phyloP scores from a whole-genome alignment of 2,888 invertebrate species.

The Leptopilina syphax region DNA sequence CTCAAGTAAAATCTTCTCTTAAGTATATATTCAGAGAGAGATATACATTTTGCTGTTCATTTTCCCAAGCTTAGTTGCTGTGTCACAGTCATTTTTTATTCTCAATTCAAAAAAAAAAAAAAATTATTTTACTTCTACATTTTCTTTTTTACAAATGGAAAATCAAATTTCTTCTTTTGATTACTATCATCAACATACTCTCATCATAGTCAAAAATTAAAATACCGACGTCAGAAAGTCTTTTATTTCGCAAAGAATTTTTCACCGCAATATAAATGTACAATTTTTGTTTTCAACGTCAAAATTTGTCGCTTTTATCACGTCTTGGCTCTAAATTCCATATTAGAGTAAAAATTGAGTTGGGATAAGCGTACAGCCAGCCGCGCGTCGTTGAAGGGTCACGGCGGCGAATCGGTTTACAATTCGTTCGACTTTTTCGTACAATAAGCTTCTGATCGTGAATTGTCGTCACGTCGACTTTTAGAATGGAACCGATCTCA shows the following conservation, averaged over 20 bases:
- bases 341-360: slow-evolving; percentile 34
- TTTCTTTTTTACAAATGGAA: too few relatives aligned
- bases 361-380: background rate
- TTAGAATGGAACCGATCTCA: slow-evolving; percentile 1
- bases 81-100: too few relatives aligned
- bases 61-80: too few relatives aligned
- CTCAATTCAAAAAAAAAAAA: too few relatives aligned
- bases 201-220: too few relatives aligned
- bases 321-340: slow-evolving; percentile 22
- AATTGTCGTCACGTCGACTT: slow-evolving; percentile 8
- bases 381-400: background rate
- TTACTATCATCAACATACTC: too few relatives aligned
- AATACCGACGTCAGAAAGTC: slow-evolving; percentile 6
- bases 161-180: too few relatives aligned
- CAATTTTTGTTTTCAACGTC: slow-evolving; percentile 4
- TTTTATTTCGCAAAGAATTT: too few relatives aligned
- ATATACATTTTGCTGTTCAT: too few relatives aligned
- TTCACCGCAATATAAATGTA: background rate
- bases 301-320: background rate
- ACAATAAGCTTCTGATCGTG: slow-evolving; percentile 20
- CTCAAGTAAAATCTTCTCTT: too few relatives aligned
- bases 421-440: slow-evolving; percentile 3
- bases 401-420: background rate
- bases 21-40: background rate
- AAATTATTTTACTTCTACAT: too few relatives aligned